Evolutionary conservation across 37 sponge, comb jelly and placozoan genomes (phyloP).

Genomic region (Crambe crambe): DNA sequence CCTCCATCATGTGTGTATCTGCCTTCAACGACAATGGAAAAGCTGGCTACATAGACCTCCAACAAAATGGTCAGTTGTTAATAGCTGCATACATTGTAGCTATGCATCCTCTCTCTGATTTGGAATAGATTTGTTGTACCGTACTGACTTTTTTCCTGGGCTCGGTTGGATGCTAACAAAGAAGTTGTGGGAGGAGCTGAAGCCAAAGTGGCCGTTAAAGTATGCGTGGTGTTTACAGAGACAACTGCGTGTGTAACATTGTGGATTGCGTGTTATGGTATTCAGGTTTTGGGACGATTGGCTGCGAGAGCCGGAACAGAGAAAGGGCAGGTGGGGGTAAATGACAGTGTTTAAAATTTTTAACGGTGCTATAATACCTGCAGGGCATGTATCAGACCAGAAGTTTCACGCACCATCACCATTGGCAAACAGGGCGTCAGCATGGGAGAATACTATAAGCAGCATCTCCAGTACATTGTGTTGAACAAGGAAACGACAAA

Average conservation of each 20-base stretch:
- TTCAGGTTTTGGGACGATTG: constrained; percentile 95
- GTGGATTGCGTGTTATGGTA: constrained; percentile 7
- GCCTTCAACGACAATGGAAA: constrained; percentile 98
- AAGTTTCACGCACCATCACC: constrained; percentile 83
- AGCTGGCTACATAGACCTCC: constrained; percentile 33
- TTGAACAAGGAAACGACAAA: constrained; percentile 66
- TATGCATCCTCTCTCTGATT: neutral
- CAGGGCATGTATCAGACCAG: constrained; percentile 90
- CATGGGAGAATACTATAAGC: constrained; percentile 61
- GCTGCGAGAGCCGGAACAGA: constrained; percentile 85
- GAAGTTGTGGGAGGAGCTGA: constrained; percentile 79
- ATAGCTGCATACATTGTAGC: neutral
- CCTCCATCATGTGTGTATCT: constrained; percentile 88
- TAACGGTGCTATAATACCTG: neutral
- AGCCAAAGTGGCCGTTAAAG: constrained; percentile 87
- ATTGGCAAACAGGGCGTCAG: constrained; percentile 86
- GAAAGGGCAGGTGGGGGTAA: constrained; percentile 59
- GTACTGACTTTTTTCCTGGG: constrained; percentile 95
- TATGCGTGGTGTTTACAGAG: constrained; percentile 5
- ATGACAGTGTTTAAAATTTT: neutral
- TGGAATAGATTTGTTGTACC: constrained; percentile 68
- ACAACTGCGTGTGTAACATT: constrained; percentile 5
- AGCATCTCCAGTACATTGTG: constrained; percentile 60
- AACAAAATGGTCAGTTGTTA: constrained; percentile 33
- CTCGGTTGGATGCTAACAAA: constrained; percentile 92